phyloP scores from a whole-genome alignment of 2,113 vertebrate genomes.

The Alectura lathami region DNA sequence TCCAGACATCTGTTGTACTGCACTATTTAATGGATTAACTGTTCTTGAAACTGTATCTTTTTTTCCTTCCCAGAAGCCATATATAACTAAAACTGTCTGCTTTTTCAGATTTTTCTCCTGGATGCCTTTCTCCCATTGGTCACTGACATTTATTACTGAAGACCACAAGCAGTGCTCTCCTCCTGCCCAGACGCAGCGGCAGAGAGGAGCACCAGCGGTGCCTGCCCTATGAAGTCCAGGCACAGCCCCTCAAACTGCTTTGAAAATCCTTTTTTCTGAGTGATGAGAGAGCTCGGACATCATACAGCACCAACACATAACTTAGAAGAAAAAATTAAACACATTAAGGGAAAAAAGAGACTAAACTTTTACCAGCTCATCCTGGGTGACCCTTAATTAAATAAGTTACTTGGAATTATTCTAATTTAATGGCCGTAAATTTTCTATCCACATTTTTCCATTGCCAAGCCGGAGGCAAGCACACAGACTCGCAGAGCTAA shows the following conservation, averaged over 20 bases:
- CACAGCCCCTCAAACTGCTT: background rate
- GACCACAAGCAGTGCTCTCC: rapidly evolving
- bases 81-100: background rate
- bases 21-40: background rate
- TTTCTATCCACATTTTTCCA: background rate
- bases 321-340: background rate
- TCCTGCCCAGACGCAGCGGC: background rate
- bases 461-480: background rate
- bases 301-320: background rate
- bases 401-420: background rate
- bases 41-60: background rate
- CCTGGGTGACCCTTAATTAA: background rate
- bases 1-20: background rate
- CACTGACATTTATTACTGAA: background rate
- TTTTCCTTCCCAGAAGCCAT: background rate
- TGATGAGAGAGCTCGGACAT: background rate
- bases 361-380: background rate
- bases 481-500: background rate
- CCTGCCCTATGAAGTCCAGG: background rate
- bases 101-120: background rate
- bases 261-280: background rate
- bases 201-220: background rate
- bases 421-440: background rate
- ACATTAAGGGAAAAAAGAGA: background rate
- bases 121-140: background rate